Evolutionary conservation across 2,113 vertebrate genomes (phyloP), one percentile per base, ranked within the genome.

Genomic region (Chaenocephalus aceratus): DNA sequence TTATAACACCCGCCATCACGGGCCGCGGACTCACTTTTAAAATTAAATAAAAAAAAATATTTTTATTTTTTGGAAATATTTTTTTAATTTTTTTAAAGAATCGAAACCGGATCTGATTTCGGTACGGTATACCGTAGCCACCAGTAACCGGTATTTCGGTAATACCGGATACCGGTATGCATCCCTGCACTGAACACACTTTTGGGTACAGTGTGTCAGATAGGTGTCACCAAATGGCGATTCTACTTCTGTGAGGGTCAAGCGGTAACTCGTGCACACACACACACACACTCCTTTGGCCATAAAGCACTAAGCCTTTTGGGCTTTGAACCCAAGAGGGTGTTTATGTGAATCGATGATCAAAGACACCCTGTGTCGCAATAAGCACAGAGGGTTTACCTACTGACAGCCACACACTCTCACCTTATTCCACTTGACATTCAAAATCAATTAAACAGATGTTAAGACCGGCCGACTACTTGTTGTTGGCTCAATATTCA

Each of bases 361-460:
- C 91, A 93, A 92, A 91, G 90, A 88, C 85, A 66, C 69, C 77
- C 74, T 78, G 86, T 75, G 81, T 77, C 14, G 21, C 77, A 63
- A 88, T 90, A 89, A 89, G 85, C 82, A 64, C 75, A 44, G 59
- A 85, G 90, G 84, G 79, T 78, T 85, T 41, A 83, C 76, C 86
- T 88, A 77, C 61, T 75, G 60, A 83, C 75, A 72, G 79, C 63
- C 65, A 48, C 61, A 34, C 18, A 56, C 72, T 63, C 78, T 30
- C 84, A 88, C 78, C 83, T 87, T 83, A 83, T 78, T 83, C 78
- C 81, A 85, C 79, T 90, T 86, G 85, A 90, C 88, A 91, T 89
- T 93, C 75, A 80, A 87, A 92, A 93, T 94, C 91, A 91, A 93
- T 94, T 91, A 92, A 93, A 93, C 87, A 90, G 86, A 91, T 93